A percentile compares a stretch with the other conserved stretches of the same genome.
These are phyloP conservation scores for Malurus cyaneus DNA, from an alignment of 2,113 vertebrate species.

Conservation along the genomic window DNA sequence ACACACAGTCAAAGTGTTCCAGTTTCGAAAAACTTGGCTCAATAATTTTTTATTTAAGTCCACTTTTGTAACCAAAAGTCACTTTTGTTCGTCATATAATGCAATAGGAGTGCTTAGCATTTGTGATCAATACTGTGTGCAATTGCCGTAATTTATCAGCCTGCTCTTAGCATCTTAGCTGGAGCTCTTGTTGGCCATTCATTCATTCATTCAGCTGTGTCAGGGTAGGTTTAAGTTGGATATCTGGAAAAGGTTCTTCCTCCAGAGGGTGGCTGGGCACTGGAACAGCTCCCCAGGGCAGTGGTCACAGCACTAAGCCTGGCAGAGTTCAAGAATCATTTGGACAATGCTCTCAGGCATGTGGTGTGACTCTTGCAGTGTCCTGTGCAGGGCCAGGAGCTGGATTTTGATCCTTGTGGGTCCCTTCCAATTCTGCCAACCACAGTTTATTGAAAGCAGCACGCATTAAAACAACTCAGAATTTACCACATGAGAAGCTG, in stretches of 20 bases:
- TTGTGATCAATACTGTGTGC: background rate
- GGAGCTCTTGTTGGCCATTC: background rate
- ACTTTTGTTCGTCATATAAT: background rate
- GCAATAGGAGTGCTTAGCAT: background rate
- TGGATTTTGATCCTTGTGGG: background rate
- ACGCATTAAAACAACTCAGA: background rate
- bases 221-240: background rate
- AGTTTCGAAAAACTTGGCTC: background rate
- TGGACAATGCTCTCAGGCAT: background rate
- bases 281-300: background rate
- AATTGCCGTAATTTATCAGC: background rate
- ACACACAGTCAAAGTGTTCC: accelerated
- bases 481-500: background rate
- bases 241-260: background rate
- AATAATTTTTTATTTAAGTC: background rate
- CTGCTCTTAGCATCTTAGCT: background rate
- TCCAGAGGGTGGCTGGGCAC: accelerated
- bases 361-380: background rate
- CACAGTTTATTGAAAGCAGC: background rate
- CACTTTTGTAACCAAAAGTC: background rate
- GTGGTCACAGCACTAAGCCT: background rate
- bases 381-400: background rate
- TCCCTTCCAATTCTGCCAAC: background rate
- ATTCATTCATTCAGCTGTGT: background rate
- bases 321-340: accelerated